Percentiles rank a stretch among this genome's conserved stretches.
These are phyloP conservation scores for Mythimna lalbum DNA, from an alignment of 2,888 invertebrate species.

Conservation along the genomic window DNA sequence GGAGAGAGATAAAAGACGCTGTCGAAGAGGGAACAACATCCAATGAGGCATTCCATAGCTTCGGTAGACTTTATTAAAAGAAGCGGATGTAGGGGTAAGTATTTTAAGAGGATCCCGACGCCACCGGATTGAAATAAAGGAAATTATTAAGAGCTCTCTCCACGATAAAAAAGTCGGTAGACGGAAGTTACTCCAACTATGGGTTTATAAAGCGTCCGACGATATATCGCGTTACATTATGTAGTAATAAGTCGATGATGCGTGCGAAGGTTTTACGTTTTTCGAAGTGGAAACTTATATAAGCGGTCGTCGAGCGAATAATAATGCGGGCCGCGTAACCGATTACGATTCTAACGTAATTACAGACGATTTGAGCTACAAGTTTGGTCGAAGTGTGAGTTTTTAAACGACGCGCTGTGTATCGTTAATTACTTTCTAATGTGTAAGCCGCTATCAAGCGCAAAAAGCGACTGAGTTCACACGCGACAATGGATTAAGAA, in stretches of 20 bases:
- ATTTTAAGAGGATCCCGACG: slow-evolving; percentile 89
- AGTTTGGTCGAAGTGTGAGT: slow-evolving; percentile 73
- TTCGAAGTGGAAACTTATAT: slow-evolving; percentile 81
- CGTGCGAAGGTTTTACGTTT: slow-evolving; percentile 82
- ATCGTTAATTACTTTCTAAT: slow-evolving; percentile 86
- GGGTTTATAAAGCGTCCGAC: slow-evolving; percentile 75
- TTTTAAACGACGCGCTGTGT: slow-evolving; percentile 74
- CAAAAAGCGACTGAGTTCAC: slow-evolving; percentile 80
- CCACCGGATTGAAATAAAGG: slow-evolving; percentile 89
- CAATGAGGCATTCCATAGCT: slow-evolving; percentile 86
- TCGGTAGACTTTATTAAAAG: slow-evolving; percentile 89
- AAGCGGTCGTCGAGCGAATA: slow-evolving; percentile 77
- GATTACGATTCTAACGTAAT: slow-evolving; percentile 83
- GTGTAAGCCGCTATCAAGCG: slow-evolving; percentile 77
- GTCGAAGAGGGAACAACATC: slow-evolving; percentile 81
- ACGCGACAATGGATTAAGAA: slow-evolving; percentile 81
- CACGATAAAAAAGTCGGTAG: slow-evolving; percentile 79
- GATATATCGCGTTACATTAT: slow-evolving; percentile 80
- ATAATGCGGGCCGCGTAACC: slow-evolving; percentile 79
- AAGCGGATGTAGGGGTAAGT: slow-evolving; percentile 90
- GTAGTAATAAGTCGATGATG: slow-evolving; percentile 81
- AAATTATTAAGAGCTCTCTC: slow-evolving; percentile 89
- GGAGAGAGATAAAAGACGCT: slow-evolving; percentile 85
- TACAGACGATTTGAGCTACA: slow-evolving; percentile 72
- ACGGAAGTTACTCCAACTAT: slow-evolving; percentile 85